Evolutionary conservation across 1,140 invertebrate species (phyloP), one percentile per base, ranked within the genome.

Genomic region (Bombus sibiricus): DNA sequence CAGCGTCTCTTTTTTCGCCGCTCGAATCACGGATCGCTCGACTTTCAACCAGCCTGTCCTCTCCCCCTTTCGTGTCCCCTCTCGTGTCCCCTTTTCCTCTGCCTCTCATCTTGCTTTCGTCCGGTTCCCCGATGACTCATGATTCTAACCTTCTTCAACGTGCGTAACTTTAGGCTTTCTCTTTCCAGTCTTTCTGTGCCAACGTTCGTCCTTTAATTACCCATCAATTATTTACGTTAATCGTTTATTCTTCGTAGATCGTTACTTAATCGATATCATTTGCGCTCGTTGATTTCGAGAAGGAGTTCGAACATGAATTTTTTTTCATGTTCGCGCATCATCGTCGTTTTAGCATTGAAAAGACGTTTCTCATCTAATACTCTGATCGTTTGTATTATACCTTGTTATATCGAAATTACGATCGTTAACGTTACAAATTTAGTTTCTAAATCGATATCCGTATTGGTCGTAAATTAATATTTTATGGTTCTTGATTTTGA

Each of bases 381-480:
- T 22, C 18, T 2, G 47, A 1, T 22, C 47, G 10, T 62, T n/a
- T 0, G 28, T n/a, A 43, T 15, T 0, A 5, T 43, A 43, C 2
- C 10, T 62, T 1, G 28, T 28, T 59, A 12, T 0, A 2, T 62
- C 28, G 28, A n/a, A n/a, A 3, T 12, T 12, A 2, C 0, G 59
- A 12, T n/a, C 28, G 28, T 62, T n/a, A 12, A 22, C 47, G 10
- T 62, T 28, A 12, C 0, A 5, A 62, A n/a, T 62, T 5, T 13
- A 12, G 10, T 62, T 22, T 22, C 18, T 0, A 13, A n/a, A 18
- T 15, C 13, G n/a, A 32, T 34, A 34, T 34, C 13, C 18, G 2
- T 6, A 0, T 66, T 0, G 12, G 5, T 66, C 0, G n/a, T 66
- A 32, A 32, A 66, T 66, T 34, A 8, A 66, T 32, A 32, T 32